Conservation (phyloP, 2,888 invertebrate genomes). For the Auanema freiburgensis region DNA sequence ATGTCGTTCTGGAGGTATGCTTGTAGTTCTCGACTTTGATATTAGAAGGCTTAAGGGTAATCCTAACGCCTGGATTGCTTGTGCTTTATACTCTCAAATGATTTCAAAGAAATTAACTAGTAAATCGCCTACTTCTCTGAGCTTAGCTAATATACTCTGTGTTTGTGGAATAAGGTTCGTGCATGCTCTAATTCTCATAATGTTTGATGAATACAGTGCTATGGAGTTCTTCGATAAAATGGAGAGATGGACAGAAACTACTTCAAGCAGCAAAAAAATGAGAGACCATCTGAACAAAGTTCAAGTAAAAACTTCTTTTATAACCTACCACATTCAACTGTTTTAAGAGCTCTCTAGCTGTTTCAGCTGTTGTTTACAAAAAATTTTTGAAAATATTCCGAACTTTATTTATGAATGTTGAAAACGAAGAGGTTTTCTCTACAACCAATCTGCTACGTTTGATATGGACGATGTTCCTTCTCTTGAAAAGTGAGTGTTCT, state of each 20-base stretch:
- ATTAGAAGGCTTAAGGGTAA: slow-evolving; percentile 4
- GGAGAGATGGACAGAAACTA: slow-evolving; percentile 92
- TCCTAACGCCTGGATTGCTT: slow-evolving; percentile 16
- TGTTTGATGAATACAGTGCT: slow-evolving; percentile 71
- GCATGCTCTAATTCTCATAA: too few species aligned
- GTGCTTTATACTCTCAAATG: slow-evolving; percentile 14
- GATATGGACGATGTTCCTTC: neutral
- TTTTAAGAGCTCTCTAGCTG: slow-evolving; percentile 80
- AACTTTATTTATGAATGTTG: slow-evolving; percentile 75
- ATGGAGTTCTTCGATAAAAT: slow-evolving; percentile 92
- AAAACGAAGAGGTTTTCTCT: neutral
- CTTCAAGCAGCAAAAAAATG: slow-evolving; percentile 81
- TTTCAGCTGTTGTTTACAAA: slow-evolving; percentile 88
- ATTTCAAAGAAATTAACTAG: slow-evolving; percentile 2
- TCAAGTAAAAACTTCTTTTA: slow-evolving; percentile 8
- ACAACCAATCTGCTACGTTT: neutral
- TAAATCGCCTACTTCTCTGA: neutral
- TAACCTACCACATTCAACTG: neutral
- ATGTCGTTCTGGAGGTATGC: slow-evolving; percentile 19
- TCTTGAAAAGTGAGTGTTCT: neutral
- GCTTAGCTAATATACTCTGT: neutral
- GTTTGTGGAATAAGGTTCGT: slow-evolving; percentile 3
- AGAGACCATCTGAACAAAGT: slow-evolving; percentile 77
- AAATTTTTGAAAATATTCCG: slow-evolving; percentile 86
- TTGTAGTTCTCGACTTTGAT: neutral